Base-by-base conservation (phyloP, 2,888 invertebrate genomes). In the Oscheius sp. region DNA sequence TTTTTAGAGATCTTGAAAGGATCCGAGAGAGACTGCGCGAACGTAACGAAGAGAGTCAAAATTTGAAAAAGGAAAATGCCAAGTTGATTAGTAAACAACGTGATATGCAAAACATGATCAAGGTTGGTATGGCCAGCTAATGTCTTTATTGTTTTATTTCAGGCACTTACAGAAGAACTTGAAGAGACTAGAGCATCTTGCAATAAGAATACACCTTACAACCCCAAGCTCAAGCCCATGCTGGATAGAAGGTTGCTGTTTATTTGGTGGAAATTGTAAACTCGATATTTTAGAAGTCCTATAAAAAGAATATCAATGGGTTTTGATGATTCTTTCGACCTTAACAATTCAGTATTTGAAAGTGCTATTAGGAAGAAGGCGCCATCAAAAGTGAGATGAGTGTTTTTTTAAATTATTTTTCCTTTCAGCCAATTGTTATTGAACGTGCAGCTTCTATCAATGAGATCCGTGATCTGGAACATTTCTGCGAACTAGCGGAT, bases 271-370 rank as follows among this genome's bases (percentile, higher is more conserved):
- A 55, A 25, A 23, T 55, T 49, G 3, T 6, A 35, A 49, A 55
- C 23, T 21, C 25, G 3, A 6, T 55, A 23, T 23, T 55, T 55
- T 23, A 55, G n/a, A n/a, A n/a, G 55, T 55, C 55, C 55, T 18
- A 21, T 55, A 21, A 55, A 55, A 25, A 21, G 55, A 25, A 55
- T 55, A 55, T 55, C 55, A 7, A 55, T 55, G 23, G 55, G 55
- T 3, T 55, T 55, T 55, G 55, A 55, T 55, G 55, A 55, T 23
- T 23, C 55, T 6, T 23, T 55, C 2, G 21, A 23, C 21, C 21
- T 55, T 3, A 25, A 55, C 21, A 55, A 3, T 21, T 6, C 7
- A 18, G 25, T 25, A 25, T 55, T 55, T 55, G 55, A 55, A 6
- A 55, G 55, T 23, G 55, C 55, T 23, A 21, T 55, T 55, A 55